Conservation (phyloP, 2,113 vertebrate genomes). For the rabbit (Oryctolagus cuniculus) region mOryCun1.1 NC_091432.1:207160501-207161000, state of each 20-base stretch:
- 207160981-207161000: background rate
- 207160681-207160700: background rate
- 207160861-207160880: background rate
- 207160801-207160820: background rate
- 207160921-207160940: background rate
- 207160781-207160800: background rate
- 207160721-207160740: background rate
- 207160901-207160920: background rate
- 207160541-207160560: background rate
- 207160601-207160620: background rate
- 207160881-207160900: background rate
- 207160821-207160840: background rate
- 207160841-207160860: conserved; percentile 3
- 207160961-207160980: background rate
- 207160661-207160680: background rate
- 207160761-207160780: background rate
- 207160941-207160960: background rate
- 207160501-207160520: background rate
- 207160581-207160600: background rate
- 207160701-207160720: background rate
- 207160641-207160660: background rate
- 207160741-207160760: background rate
- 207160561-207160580: background rate
- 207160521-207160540: background rate
- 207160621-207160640: background rate